Evolutionary conservation across 2,797 vertebrate genomes (phyloP).

Genomic region (Nyctibius grandis): DNA sequence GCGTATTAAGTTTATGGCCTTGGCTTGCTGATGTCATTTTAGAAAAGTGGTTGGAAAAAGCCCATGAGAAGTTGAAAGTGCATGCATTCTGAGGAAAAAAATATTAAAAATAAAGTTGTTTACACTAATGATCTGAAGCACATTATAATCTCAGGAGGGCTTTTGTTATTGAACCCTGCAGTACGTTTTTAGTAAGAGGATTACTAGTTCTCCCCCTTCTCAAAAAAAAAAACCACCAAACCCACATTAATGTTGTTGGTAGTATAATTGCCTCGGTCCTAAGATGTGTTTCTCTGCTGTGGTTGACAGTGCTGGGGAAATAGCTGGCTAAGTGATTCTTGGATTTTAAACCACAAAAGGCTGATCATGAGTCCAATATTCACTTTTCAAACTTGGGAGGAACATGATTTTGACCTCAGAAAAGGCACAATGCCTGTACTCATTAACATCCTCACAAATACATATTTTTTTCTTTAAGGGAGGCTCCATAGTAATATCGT

Average conservation of each 20-base stretch:
- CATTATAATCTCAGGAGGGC: background rate
- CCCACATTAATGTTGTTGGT: background rate
- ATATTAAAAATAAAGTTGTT: background rate
- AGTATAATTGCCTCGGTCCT: background rate
- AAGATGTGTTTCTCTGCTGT: conserved; percentile 23
- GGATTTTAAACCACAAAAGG: conserved; percentile 19
- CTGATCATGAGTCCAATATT: background rate
- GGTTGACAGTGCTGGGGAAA: conserved; percentile 39
- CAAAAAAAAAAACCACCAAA: background rate
- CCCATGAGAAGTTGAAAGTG: background rate
- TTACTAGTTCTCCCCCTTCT: background rate
- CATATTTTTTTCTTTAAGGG: background rate
- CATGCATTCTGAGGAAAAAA: background rate
- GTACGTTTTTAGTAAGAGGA: background rate
- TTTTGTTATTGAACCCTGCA: background rate
- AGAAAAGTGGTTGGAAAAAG: background rate
- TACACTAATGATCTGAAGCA: background rate
- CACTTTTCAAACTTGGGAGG: conserved; percentile 19
- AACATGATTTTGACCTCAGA: conserved; percentile 5
- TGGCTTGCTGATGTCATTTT: background rate
- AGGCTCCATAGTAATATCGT: background rate
- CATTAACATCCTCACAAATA: background rate
- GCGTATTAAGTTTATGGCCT: background rate
- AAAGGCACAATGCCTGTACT: background rate
- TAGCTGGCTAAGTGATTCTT: background rate